Base-by-base conservation (phyloP, 2,113 vertebrate species). In the Dendrocopos noguchii region DNA sequence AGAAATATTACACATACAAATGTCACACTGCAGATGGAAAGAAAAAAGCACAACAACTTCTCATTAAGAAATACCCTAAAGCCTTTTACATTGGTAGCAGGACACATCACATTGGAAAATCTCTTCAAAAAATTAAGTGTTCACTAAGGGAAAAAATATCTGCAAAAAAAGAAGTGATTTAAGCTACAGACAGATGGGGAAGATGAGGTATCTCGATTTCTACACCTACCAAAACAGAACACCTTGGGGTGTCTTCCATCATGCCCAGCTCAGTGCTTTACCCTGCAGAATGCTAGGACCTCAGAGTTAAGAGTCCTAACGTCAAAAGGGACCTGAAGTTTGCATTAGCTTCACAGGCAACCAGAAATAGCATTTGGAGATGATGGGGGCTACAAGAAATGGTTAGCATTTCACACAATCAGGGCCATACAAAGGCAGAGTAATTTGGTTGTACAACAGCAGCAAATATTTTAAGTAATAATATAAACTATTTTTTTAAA, bases 1-100 rank as follows among this genome's bases (percentile, higher is more conserved):
- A 66, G 99, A 99, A 97, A 99, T 98, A 97, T 98, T 98, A 97
- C 98, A 99, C 98, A 99, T 98, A 96, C 99, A 99, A 95, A 99
- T 99, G 81, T 99, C 99, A 97, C 99, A 99, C 99, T 99, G 97
- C 25, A 78, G 93, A 88, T 55, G 52, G 96, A 90, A 90, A 93
- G 93, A 87, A 96, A 29, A 31, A 29, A 56, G 16, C 88, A 77
- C 44, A 29, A 56, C 27, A 90, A 79, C 44, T 80, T 93, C 56
- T 34, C 68, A 83, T 94, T 90, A 95, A 91, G 57, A 86, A 91
- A 78, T 42, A 63, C 13, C 5, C 61, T 56, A 57, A 67, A 87
- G 31, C 7, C 22, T 83, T 88, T 56, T 34, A 47, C 22, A 34
- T 5, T 56, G 28, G 60, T 52, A 83, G 57, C 16, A 71, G 20